A percentile compares a stretch with the other conserved stretches of the same genome.
Evolutionary conservation across 92 coral and sea anemone genomes (phyloP).

Genomic region (Bergia puertoricense): DNA sequence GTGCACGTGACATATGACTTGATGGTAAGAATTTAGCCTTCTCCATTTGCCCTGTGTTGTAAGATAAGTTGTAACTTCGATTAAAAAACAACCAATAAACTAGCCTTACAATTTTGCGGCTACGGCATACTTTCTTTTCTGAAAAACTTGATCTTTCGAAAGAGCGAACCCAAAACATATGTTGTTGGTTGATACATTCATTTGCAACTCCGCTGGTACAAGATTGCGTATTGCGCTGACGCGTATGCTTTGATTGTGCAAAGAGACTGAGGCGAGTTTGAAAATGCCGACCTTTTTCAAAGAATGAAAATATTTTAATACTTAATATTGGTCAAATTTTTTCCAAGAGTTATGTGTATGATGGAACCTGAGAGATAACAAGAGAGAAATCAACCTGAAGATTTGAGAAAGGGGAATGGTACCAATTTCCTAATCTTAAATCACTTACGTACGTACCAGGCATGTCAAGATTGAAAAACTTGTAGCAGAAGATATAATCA

Average conservation of each 20-base stretch:
- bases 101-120: not conserved
- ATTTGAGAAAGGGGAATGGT: not conserved
- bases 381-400: not conserved
- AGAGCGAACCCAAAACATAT: not conserved
- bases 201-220: conserved; percentile 23
- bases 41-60: not conserved
- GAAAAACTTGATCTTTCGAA: conserved; percentile 1
- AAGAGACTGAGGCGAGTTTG: conserved; percentile 15
- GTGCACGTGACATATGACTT: conserved; percentile 27
- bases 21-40: not conserved
- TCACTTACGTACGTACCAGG: too few relatives aligned
- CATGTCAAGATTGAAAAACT: not conserved
- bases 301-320: not conserved
- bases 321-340: not conserved
- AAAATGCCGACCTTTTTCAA: not conserved
- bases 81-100: not conserved
- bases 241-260: not conserved
- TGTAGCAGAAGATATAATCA: not conserved
- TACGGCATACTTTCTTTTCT: not conserved
- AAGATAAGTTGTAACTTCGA: not conserved
- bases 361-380: not conserved
- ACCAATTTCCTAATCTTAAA: not conserved
- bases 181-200: not conserved
- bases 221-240: not conserved
- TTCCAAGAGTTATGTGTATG: too few relatives aligned